Evolutionary conservation across 2,888 invertebrate species (phyloP).

Genomic region (Ormyrus rosae): DNA sequence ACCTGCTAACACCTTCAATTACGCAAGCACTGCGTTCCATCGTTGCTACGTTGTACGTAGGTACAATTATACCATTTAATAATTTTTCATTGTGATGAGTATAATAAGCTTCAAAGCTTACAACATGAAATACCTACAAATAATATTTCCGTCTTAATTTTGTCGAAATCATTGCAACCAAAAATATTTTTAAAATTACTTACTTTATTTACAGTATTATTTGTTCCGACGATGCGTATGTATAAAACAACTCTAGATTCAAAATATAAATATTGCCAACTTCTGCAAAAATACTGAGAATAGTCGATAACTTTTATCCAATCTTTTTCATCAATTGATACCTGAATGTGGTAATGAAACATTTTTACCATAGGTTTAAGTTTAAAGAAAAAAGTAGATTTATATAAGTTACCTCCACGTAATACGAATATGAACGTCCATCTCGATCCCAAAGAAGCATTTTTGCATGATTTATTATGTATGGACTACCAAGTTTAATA

Average conservation of each 20-base stretch:
- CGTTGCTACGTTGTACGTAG: slow-evolving; percentile 94
- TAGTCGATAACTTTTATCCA: slow-evolving; percentile 97
- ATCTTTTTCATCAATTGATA: slow-evolving; percentile 95
- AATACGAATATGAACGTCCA: slow-evolving; percentile 91
- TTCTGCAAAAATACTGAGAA: slow-evolving; percentile 93
- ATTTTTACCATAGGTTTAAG: background rate
- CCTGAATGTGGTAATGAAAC: slow-evolving; percentile 69
- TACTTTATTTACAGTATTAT: slow-evolving; percentile 96
- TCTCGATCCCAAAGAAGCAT: slow-evolving; percentile 97
- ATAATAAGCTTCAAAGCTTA: slow-evolving; percentile 93
- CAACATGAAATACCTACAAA: slow-evolving; percentile 90
- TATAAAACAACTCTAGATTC: slow-evolving; percentile 90
- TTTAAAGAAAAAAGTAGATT: no score
- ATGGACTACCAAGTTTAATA: slow-evolving; percentile 88
- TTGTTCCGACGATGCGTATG: slow-evolving; percentile 90
- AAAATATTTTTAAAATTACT: slow-evolving; percentile 15
- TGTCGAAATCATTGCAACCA: background rate
- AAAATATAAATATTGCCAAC: slow-evolving; percentile 97
- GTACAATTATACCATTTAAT: slow-evolving; percentile 86
- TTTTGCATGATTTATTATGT: slow-evolving; percentile 94
- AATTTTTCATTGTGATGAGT: slow-evolving; percentile 86
- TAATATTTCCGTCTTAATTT: slow-evolving; percentile 37
- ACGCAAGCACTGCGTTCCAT: slow-evolving; percentile 93
- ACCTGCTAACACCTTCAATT: slow-evolving; percentile 94
- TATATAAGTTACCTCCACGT: slow-evolving; percentile 81